Percentiles rank a stretch among this genome's conserved stretches.
phyloP scores from a whole-genome alignment of 2,113 vertebrate genomes.

The Hippocampus mohnikei region DNA sequence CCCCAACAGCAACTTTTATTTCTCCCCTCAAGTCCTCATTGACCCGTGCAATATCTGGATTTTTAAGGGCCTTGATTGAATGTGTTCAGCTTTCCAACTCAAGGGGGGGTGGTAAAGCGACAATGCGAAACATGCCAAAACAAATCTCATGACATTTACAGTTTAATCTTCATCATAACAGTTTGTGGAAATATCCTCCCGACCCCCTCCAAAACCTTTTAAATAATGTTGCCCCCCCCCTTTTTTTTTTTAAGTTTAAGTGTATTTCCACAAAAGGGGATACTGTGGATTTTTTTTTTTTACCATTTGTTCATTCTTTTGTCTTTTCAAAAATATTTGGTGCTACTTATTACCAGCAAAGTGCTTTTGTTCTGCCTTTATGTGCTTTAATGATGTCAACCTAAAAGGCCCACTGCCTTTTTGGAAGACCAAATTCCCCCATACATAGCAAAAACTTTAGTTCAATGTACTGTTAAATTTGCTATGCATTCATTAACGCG shows the following conservation, averaged over 20 bases:
- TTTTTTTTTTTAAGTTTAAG: constrained; percentile 7
- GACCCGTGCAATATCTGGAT: constrained; percentile 66
- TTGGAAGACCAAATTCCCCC: constrained; percentile 53
- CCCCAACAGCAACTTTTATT: constrained; percentile 13
- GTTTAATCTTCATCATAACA: constrained; percentile 27
- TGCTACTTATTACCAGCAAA: constrained; percentile 63
- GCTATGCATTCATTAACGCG: neutral
- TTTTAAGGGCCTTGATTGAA: constrained; percentile 50
- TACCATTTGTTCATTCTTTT: constrained; percentile 18
- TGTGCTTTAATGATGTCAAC: constrained; percentile 46
- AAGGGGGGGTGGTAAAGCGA: constrained; percentile 42
- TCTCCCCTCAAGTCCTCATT: constrained; percentile 23
- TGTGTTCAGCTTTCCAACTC: constrained; percentile 32
- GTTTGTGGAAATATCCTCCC: constrained; percentile 27
- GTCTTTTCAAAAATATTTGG: constrained; percentile 48
- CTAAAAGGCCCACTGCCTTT: constrained; percentile 59
- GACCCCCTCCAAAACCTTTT: neutral
- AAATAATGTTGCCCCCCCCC: too few species aligned
- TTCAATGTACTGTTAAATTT: neutral
- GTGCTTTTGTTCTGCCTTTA: constrained; percentile 55
- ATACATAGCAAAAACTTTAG: constrained; percentile 24
- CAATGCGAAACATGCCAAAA: constrained; percentile 57
- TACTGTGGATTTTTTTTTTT: constrained; percentile 10
- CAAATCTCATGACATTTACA: constrained; percentile 34
- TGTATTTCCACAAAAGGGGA: constrained; percentile 7